These are phyloP conservation scores for Euphonia xanthogaster DNA, from an alignment of 2,797 vertebrate genomes.

Conservation along the genomic window DNA sequence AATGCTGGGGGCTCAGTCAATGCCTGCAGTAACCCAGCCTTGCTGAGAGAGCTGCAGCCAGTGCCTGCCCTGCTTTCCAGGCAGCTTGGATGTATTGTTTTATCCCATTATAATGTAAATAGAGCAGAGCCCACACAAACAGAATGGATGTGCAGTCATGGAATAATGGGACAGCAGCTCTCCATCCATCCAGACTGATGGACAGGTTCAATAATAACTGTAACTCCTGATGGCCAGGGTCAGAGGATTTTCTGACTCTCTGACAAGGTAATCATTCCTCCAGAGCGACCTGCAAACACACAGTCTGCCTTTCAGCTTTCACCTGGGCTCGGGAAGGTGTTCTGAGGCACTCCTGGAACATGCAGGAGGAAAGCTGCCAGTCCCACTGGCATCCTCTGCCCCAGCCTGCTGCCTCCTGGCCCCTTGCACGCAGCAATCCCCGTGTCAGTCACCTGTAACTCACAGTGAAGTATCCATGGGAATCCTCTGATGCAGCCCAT, in stretches of 20 bases:
- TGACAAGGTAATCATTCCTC: not conserved
- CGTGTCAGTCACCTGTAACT: not conserved
- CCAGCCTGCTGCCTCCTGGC: not conserved
- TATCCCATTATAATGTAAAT: not conserved
- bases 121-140: not conserved
- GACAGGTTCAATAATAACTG: not conserved
- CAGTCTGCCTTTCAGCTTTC: not conserved
- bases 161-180: not conserved
- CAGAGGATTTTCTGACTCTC: not conserved
- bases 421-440: not conserved
- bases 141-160: not conserved
- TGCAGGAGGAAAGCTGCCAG: not conserved
- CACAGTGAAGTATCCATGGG: not conserved
- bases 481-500: not conserved
- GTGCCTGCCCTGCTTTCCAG: not conserved
- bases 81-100: not conserved
- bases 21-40: not conserved
- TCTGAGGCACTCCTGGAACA: not conserved
- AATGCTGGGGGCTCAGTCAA: not conserved
- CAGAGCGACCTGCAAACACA: not conserved
- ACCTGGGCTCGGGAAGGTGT: accelerated
- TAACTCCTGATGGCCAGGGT: not conserved
- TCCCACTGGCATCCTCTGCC: not conserved
- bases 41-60: not conserved
- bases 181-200: not conserved